phyloP scores from a whole-genome alignment of 1,140 invertebrate genomes.

The Hycleus cichorii region DNA sequence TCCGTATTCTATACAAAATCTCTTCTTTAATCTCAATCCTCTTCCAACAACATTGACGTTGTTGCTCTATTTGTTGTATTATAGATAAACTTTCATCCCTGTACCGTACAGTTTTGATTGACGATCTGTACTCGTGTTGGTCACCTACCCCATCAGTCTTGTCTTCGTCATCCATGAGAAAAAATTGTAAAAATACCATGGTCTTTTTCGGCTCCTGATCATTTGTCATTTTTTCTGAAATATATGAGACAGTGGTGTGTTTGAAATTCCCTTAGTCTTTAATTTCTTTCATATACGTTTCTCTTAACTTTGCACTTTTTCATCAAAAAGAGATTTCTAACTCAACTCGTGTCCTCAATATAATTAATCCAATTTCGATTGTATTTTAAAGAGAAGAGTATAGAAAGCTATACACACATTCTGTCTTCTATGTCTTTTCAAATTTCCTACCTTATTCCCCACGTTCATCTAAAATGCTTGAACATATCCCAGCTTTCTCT shows the following conservation, averaged over 20 bases:
- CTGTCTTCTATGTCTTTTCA: constrained; percentile 1
- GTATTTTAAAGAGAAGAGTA: background rate
- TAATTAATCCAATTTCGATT: constrained; percentile 11
- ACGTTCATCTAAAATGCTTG: no score
- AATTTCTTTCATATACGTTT: no score
- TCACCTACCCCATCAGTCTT: background rate
- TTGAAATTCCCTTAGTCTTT: no score
- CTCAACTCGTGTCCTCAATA: constrained; percentile 2
- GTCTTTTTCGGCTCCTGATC: background rate
- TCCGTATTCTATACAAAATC: no score
- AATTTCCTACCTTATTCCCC: background rate
- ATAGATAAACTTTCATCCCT: no score
- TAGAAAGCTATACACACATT: background rate
- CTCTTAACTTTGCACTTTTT: background rate
- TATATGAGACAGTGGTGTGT: background rate
- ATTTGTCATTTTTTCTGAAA: constrained; percentile 9
- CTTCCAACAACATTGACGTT: no score
- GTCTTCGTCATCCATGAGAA: no score
- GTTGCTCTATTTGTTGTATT: no score
- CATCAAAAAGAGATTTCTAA: background rate
- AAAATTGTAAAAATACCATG: no score
- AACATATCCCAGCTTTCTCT: background rate
- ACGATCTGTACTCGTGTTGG: constrained; percentile 4
- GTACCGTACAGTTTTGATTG: background rate
- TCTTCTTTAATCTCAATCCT: no score